Evolutionary conservation across 2,797 vertebrate species (phyloP), one percentile per base, ranked within the genome.

Genomic region (Gouania willdenowi): DNA sequence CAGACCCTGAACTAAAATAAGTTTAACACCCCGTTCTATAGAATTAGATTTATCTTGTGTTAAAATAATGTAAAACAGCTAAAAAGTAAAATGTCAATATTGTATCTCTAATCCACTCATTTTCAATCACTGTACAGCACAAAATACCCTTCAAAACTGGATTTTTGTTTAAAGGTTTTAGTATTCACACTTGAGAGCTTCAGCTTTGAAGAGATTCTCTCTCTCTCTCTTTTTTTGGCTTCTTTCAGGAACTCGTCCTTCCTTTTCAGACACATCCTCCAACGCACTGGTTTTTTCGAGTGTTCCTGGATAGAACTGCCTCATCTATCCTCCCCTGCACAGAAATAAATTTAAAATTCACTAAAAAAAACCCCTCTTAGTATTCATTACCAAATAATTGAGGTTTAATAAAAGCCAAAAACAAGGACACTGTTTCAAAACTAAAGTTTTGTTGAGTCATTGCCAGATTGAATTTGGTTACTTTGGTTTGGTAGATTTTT

Each of bases 121-220:
- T 20, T 20, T 37, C 14, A 41, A 10, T 29, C 5, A 44, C 16
- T 46, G 21, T 7, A 5, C n/a, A 31, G 8, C 41, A n/a, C 8
- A 39, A 1, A 26, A 14, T 12, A 46, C 28, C 12, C 15, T 48
- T 34, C 23, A 12, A 41, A 22, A 11, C n/a, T 52, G 36, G 31
- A 67, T 32, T 20, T 50, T 51, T 45, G 43, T 68, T 68, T 57
- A 36, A 32, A 46, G 6, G 12, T 49, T 58, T 30, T 37, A 54
- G 59, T 55, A 71, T 76, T 85, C 66, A 63, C 71, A 76, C 66
- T 74, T 68, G 64, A 47, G 76, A 71, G 69, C 55, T 60, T 75
- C 48, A 54, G 61, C 64, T 60, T 44, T 63, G 45, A 70, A 74
- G 72, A 52, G 37, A 35, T 51, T 67, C 34, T n/a, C n/a, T n/a